Percentiles rank a stretch among this genome's conserved stretches.
These are phyloP conservation scores for Desmodus rotundus DNA, from an alignment of 2,113 vertebrate species.

Conservation along the genomic window DNA sequence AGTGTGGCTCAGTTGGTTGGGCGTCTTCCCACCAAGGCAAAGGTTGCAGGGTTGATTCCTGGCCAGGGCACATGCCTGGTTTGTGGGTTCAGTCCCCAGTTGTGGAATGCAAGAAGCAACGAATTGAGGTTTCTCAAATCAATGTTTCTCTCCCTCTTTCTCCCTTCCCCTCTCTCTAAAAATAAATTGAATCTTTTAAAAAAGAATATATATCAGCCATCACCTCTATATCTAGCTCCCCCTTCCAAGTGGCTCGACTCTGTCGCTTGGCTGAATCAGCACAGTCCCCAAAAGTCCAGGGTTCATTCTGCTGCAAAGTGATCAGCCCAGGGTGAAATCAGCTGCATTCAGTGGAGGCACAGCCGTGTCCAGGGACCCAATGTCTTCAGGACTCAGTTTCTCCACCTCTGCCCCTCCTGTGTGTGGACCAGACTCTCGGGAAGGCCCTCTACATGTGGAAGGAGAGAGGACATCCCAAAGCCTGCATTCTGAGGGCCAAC, in stretches of 20 bases:
- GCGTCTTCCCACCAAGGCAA: no score
- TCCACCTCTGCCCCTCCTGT: background rate
- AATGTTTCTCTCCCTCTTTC: no score
- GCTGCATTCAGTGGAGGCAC: background rate
- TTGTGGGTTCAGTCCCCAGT: no score
- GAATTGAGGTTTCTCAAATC: no score
- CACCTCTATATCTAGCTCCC: background rate
- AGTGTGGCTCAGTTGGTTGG: no score
- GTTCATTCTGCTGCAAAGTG: background rate
- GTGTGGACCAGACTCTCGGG: background rate
- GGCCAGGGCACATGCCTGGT: no score
- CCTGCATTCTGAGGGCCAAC: background rate
- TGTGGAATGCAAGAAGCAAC: no score
- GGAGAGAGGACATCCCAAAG: background rate
- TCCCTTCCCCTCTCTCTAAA: no score
- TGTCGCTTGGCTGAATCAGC: background rate
- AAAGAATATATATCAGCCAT: background rate
- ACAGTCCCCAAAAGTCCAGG: background rate
- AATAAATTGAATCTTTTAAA: no score
- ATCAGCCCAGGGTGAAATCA: background rate
- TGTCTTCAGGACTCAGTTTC: background rate
- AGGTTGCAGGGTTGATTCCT: no score
- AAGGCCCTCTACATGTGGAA: background rate
- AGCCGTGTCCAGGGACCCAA: background rate
- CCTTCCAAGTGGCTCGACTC: background rate